A percentile compares a stretch with the other conserved stretches of the same genome.
Conservation (phyloP, 2,888 invertebrate species). For the Drosophila anceps region DNA sequence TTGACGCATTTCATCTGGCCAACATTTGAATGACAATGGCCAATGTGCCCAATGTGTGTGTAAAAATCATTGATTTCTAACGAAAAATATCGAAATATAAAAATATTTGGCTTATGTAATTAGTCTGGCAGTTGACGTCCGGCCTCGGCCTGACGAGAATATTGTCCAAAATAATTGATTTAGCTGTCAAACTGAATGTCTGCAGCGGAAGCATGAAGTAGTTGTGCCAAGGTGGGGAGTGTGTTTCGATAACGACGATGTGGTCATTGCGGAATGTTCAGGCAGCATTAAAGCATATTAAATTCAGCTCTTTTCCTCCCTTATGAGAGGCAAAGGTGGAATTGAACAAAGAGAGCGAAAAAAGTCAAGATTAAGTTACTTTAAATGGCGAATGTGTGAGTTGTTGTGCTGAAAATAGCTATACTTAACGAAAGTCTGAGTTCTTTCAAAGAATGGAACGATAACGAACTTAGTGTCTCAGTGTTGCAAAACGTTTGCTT, state of each 20-base stretch:
- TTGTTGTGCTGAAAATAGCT: background rate
- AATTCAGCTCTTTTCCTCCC: background rate
- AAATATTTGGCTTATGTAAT: constrained; percentile 60
- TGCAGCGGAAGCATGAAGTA: constrained; percentile 1
- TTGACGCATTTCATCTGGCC: constrained; percentile 49
- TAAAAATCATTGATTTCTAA: constrained; percentile 32
- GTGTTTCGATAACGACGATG: background rate
- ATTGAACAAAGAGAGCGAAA: background rate
- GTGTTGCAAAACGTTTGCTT: background rate
- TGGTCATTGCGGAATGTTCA: background rate
- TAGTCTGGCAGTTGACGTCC: constrained; percentile 56
- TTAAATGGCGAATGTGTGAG: background rate
- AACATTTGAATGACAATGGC: constrained; percentile 57
- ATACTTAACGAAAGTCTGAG: background rate
- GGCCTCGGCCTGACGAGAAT: constrained; percentile 22
- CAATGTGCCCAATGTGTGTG: constrained; percentile 47
- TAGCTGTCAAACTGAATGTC: constrained; percentile 65
- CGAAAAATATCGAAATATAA: constrained; percentile 7
- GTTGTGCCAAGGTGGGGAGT: background rate
- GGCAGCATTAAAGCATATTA: background rate
- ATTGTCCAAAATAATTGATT: constrained; percentile 75
- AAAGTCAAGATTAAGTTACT: background rate
- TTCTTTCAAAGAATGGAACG: too few species aligned
- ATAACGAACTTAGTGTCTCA: background rate
- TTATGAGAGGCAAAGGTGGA: background rate